Percentiles rank a stretch among this genome's conserved stretches.
phyloP scores from a whole-genome alignment of 1,140 invertebrate species.

The Macrostomum lignano region DNA sequence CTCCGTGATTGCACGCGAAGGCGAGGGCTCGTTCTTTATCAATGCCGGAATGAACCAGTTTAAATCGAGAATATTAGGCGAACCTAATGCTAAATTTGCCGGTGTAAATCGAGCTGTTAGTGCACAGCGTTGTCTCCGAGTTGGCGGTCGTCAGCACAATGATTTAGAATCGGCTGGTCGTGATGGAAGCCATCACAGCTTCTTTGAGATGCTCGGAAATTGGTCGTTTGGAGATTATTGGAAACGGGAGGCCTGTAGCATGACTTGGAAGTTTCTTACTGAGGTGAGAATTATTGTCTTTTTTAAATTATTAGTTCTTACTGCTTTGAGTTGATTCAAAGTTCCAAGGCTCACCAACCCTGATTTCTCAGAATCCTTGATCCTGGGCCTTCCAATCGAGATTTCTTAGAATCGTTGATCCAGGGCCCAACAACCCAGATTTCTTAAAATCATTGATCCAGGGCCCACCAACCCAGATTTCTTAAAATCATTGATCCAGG shows the following conservation, averaged over 20 bases:
- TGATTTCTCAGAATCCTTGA: neutral
- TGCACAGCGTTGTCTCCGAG: slow-evolving; percentile 73
- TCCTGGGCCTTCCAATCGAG: no score
- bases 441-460: no score
- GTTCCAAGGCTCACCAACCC: neutral
- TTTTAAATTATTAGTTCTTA: neutral
- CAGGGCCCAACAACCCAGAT: no score
- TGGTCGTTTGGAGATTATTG: slow-evolving; percentile 95
- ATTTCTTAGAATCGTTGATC: no score
- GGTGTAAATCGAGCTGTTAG: no score
- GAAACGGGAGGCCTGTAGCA: no score
- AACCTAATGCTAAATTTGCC: no score
- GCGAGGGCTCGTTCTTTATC: slow-evolving; percentile 63
- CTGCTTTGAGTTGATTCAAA: neutral
- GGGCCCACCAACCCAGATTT: no score
- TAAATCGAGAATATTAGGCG: neutral
- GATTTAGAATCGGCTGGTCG: slow-evolving; percentile 55
- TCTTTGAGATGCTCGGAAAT: slow-evolving; percentile 97
- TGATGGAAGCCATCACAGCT: slow-evolving; percentile 81
- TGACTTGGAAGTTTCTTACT: no score
- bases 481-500: no score
- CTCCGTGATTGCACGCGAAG: slow-evolving; percentile 48
- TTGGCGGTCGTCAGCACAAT: slow-evolving; percentile 93
- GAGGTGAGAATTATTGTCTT: slow-evolving; percentile 1
- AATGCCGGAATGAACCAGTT: slow-evolving; percentile 98